These are phyloP conservation scores for Epinotia nisella DNA, from an alignment of 2,888 invertebrate genomes.

Conservation along the genomic window DNA sequence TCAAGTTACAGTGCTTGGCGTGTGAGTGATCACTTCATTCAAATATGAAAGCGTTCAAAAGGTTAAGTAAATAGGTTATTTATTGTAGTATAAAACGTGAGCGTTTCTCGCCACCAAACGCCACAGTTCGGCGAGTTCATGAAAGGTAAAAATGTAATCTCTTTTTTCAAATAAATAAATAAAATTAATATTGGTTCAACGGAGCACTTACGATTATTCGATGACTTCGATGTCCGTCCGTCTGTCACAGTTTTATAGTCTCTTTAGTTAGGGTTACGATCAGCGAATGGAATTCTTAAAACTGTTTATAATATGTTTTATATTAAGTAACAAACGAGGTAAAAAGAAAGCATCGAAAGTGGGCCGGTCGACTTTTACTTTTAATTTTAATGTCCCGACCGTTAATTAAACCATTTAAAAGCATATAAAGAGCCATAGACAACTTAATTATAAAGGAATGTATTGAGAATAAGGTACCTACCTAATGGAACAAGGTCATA, in stretches of 20 bases:
- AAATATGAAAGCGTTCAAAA: too few relatives aligned
- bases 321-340: constrained; percentile 18
- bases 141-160: too few relatives aligned
- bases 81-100: too few relatives aligned
- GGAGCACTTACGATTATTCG: background rate
- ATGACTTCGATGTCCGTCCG: background rate
- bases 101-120: too few relatives aligned
- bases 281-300: background rate
- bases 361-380: constrained; percentile 46
- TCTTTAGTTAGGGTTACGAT: background rate
- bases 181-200: too few relatives aligned
- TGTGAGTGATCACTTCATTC: too few relatives aligned
- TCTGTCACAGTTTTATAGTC: background rate
- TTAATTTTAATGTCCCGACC: constrained; percentile 36
- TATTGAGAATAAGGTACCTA: background rate
- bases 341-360: constrained; percentile 48
- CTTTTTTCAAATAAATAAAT: too few relatives aligned
- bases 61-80: too few relatives aligned
- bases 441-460: constrained; percentile 10
- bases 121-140: too few relatives aligned
- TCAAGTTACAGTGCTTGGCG: too few relatives aligned
- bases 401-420: constrained; percentile 49
- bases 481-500: background rate
- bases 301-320: constrained; percentile 15
- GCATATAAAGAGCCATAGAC: constrained; percentile 26